These are phyloP conservation scores for Cephus cinctus DNA, from an alignment of 1,140 invertebrate genomes.

Conservation along the genomic window DNA sequence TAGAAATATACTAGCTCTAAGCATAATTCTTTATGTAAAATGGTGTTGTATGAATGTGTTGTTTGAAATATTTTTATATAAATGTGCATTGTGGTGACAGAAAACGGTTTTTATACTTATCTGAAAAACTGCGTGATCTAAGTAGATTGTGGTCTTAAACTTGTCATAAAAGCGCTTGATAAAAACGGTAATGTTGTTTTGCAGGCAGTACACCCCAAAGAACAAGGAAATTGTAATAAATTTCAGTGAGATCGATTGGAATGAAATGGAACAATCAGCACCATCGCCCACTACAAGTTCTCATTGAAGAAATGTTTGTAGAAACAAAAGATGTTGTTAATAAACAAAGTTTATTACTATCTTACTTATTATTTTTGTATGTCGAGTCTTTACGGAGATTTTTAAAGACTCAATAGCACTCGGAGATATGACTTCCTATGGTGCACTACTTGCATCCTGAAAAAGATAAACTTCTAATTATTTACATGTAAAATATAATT, in stretches of 20 bases:
- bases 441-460: neutral
- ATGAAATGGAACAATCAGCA: slow-evolving; percentile 53
- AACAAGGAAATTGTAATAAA: slow-evolving; percentile 66
- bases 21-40: too few relatives aligned
- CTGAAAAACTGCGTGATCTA: too few relatives aligned
- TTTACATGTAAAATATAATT: slow-evolving; percentile 30
- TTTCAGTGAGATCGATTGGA: slow-evolving; percentile 63
- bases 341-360: slow-evolving; percentile 3
- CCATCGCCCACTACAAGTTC: too few relatives aligned
- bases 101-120: too few relatives aligned
- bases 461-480: slow-evolving; percentile 17
- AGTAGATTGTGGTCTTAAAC: too few relatives aligned
- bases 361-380: slow-evolving; percentile 23
- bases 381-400: slow-evolving; percentile 18
- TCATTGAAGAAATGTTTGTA: slow-evolving; percentile 25
- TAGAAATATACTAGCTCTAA: too few relatives aligned
- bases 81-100: too few relatives aligned
- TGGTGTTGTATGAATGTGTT: too few relatives aligned
- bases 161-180: too few relatives aligned
- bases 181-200: slow-evolving; percentile 30
- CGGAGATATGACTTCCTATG: neutral
- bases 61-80: too few relatives aligned
- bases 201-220: slow-evolving; percentile 67
- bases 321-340: neutral
- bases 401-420: slow-evolving; percentile 15